A percentile compares a stretch with the other conserved stretches of the same genome.
phyloP scores from a whole-genome alignment of 2,888 invertebrate genomes.

The Lagria hirta region DNA sequence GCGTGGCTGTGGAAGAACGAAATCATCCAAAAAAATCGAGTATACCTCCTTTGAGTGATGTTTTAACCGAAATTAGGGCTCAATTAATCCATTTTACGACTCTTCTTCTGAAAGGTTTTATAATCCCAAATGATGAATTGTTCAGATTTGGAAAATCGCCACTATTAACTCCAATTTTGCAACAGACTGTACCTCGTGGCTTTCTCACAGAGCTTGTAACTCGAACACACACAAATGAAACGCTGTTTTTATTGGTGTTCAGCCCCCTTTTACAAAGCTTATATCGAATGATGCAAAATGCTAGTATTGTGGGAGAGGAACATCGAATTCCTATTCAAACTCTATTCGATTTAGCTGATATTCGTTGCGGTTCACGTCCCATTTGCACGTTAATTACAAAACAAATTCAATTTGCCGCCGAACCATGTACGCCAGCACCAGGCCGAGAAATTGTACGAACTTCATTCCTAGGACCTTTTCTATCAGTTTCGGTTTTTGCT shows the following conservation, averaged over 20 bases:
- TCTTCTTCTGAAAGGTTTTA: slow-evolving; percentile 60
- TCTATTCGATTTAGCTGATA: slow-evolving; percentile 77
- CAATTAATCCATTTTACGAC: slow-evolving; percentile 61
- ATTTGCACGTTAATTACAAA: slow-evolving; percentile 66
- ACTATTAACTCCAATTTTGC: slow-evolving; percentile 68
- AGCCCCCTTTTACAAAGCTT: slow-evolving; percentile 71
- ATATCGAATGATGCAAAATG: slow-evolving; percentile 66
- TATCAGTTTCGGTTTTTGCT: slow-evolving; percentile 88
- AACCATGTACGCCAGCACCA: slow-evolving; percentile 69
- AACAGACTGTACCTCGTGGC: slow-evolving; percentile 72
- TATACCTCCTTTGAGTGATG: slow-evolving; percentile 70
- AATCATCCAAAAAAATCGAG: slow-evolving; percentile 76
- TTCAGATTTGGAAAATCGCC: slow-evolving; percentile 61
- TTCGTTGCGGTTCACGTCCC: slow-evolving; percentile 75
- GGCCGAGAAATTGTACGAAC: slow-evolving; percentile 86
- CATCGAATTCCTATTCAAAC: slow-evolving; percentile 61
- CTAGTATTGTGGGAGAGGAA: slow-evolving; percentile 69
- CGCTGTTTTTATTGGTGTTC: slow-evolving; percentile 63
- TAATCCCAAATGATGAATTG: slow-evolving; percentile 51
- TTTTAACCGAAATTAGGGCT: slow-evolving; percentile 61
- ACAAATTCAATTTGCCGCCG: slow-evolving; percentile 73
- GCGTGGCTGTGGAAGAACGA: slow-evolving; percentile 72
- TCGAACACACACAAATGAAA: slow-evolving; percentile 59
- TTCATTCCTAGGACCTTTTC: slow-evolving; percentile 88
- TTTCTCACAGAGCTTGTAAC: slow-evolving; percentile 64